phyloP scores from a whole-genome alignment of 2,113 vertebrate genomes.

The Pheucticus melanocephalus region DNA sequence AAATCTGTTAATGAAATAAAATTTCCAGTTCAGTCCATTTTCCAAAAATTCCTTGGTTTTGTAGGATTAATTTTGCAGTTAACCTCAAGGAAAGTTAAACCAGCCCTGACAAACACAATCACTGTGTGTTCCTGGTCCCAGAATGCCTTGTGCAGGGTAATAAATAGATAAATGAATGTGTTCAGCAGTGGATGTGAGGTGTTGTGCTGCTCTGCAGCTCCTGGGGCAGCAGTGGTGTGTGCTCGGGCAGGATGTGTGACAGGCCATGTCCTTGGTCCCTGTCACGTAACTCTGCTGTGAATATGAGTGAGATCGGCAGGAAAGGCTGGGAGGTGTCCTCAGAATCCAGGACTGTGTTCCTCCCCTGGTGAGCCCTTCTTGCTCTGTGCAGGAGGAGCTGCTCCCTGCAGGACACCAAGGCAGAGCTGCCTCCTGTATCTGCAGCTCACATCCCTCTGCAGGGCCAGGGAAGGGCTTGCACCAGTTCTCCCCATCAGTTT shows the following conservation, averaged over 20 bases:
- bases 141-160: not conserved
- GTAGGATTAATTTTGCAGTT: not conserved
- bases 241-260: not conserved
- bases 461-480: not conserved
- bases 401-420: not conserved
- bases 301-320: not conserved
- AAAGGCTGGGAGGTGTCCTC: not conserved
- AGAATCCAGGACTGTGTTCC: not conserved
- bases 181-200: not conserved
- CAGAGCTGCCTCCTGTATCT: not conserved
- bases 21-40: not conserved
- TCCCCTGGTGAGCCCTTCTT: not conserved
- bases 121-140: not conserved
- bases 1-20: not conserved
- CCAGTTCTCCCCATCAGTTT: not conserved
- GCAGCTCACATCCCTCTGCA: fast-evolving
- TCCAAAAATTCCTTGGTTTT: not conserved
- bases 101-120: not conserved
- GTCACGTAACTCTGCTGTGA: not conserved
- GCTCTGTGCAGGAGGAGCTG: not conserved
- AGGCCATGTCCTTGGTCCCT: not conserved
- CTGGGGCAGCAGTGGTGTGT: not conserved
- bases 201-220: not conserved
- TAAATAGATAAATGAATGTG: too few relatives aligned
- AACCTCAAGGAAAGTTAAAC: not conserved